Evolutionary conservation across 2,888 invertebrate species (phyloP), one percentile per base, ranked within the genome.

Genomic region (Eupithecia insigniata): DNA sequence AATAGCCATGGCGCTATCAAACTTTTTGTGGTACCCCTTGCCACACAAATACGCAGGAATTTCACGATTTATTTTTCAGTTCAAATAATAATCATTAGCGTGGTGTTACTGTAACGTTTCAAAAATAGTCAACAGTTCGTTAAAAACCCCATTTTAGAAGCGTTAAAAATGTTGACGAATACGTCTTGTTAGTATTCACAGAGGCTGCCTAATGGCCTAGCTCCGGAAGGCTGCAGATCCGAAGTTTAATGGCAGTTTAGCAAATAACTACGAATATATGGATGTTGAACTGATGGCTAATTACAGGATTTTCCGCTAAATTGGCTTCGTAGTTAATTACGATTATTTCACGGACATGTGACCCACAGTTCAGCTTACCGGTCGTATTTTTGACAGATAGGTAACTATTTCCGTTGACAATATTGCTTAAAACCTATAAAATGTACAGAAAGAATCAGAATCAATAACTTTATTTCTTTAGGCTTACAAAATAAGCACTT

Each of bases 181-280:
- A 66, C 69, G 36, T 60, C 69, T 74, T 69, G 74, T 74, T 74
- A 71, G 68, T 39, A 65, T 73, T 70, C 67, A 68, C 68, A 69
- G 66, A 73, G n/a, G 65, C 70, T 36, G n/a, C 18, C 60, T 64
- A 58, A 64, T 66, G 58, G 71, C 65, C 26, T 46, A 39, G 39
- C 61, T 60, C 36, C 60, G 60, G 60, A 30, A 22, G 55, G 39
- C 60, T 67, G 70, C 70, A 68, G 30, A n/a, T 67, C 55, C 26
- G 30, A 64, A 64, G 64, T 65, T 62, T 62, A 74, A 71, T 71
- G 70, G 60, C 61, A 61, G 70, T 71, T 68, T 66, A 69, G 28
- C 39, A 73, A 73, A 70, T 70, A 70, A 70, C 32, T 30, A n/a
- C n/a, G n/a, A n/a, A n/a, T n/a, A 73, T 46, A 64, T 22, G 60